Evolutionary conservation across 2,888 invertebrate genomes (phyloP).

Genomic region (Dexiosoma caninum): DNA sequence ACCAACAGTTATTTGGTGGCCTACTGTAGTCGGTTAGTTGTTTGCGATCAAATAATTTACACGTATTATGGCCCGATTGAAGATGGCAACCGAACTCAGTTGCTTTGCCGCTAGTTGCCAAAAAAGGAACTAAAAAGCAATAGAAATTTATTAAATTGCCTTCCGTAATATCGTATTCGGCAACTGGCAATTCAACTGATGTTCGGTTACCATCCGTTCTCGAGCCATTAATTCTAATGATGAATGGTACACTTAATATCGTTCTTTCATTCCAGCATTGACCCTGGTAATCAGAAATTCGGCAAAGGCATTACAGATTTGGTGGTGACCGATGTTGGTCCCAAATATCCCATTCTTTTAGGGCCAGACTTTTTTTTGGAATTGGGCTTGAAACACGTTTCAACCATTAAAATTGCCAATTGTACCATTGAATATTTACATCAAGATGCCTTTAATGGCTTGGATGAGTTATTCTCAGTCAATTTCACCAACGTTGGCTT

Average conservation of each 20-base stretch:
- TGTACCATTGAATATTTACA: constrained; percentile 84
- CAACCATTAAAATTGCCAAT: constrained; percentile 84
- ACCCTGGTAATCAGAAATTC: constrained; percentile 83
- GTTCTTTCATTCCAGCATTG: constrained; percentile 79
- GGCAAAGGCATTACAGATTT: constrained; percentile 83
- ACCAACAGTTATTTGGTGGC: constrained; percentile 81
- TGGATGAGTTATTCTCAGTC: constrained; percentile 83
- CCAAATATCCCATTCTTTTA: constrained; percentile 80
- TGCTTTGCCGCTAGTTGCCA: no score
- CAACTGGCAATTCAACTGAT: no score
- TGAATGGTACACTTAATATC: no score
- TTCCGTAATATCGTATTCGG: no score
- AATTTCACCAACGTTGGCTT: constrained; percentile 85
- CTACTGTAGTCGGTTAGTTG: constrained; percentile 82
- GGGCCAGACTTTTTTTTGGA: constrained; percentile 82
- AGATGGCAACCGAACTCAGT: no score
- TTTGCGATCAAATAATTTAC: no score
- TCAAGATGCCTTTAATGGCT: constrained; percentile 84
- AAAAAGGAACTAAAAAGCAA: no score
- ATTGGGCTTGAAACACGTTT: constrained; percentile 82
- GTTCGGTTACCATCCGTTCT: no score
- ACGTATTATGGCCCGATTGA: no score
- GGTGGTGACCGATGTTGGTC: constrained; percentile 82
- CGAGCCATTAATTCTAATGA: no score
- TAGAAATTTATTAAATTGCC: no score